Percentiles rank a stretch among this genome's conserved stretches.
Conservation (phyloP, 2,113 vertebrate genomes). For the Cisticola juncidis region DNA sequence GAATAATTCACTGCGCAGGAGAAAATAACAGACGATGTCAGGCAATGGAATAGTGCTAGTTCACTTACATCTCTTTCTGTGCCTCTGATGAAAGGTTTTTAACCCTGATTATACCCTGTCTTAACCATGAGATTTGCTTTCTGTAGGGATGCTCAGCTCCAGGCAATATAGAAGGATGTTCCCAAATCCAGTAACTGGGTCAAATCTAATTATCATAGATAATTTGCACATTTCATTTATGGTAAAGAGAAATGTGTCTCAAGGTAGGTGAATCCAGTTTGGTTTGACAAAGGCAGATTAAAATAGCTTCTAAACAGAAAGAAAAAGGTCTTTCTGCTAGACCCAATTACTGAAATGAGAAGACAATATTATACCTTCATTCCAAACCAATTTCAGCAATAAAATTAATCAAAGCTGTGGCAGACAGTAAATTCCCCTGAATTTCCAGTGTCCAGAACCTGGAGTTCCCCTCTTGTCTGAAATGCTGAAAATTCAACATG, state of each 20-base stretch:
- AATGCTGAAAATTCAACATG: neutral
- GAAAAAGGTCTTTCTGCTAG: neutral
- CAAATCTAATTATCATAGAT: slow-evolving; percentile 63
- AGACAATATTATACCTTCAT: neutral
- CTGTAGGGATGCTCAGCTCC: slow-evolving; percentile 23
- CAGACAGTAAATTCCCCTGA: neutral
- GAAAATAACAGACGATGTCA: slow-evolving; percentile 21
- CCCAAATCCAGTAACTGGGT: slow-evolving; percentile 59
- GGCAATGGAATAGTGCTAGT: neutral
- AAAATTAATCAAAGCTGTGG: neutral
- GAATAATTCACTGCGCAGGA: slow-evolving; percentile 16
- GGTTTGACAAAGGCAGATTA: neutral
- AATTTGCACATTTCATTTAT: slow-evolving; percentile 48
- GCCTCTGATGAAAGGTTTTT: slow-evolving; percentile 28
- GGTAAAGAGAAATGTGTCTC: slow-evolving; percentile 25
- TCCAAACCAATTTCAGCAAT: neutral
- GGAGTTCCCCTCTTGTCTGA: neutral
- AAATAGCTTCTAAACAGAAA: slow-evolving; percentile 11
- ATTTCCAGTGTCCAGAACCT: neutral
- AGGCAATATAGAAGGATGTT: slow-evolving; percentile 49
- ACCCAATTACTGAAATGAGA: neutral
- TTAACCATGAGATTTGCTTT: slow-evolving; percentile 12
- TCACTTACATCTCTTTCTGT: slow-evolving; percentile 2
- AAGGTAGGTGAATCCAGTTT: slow-evolving; percentile 33
- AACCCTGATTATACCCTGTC: slow-evolving; percentile 38